phyloP scores from a whole-genome alignment of 1,140 invertebrate genomes.

The Chelonus insularis region DNA sequence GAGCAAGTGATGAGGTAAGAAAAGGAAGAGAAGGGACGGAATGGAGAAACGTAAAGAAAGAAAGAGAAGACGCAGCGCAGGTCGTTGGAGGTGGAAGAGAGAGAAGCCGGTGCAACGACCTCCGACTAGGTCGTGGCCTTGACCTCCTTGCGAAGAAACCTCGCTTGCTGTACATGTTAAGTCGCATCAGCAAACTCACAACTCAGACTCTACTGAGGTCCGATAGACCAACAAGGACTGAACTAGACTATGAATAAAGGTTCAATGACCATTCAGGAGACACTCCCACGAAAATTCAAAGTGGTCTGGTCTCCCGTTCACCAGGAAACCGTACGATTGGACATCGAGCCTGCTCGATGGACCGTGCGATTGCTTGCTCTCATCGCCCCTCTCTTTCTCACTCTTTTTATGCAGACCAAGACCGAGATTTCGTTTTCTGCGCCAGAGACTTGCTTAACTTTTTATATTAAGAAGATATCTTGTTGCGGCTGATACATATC shows the following conservation, averaged over 20 bases:
- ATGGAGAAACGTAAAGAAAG: constrained; percentile 9
- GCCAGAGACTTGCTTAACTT: neutral
- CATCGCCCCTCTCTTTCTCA: neutral
- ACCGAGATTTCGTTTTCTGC: neutral
- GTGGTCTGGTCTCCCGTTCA: neutral
- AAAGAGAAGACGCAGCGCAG: constrained; percentile 9
- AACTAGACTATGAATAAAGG: constrained; percentile 6
- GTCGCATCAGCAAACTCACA: neutral
- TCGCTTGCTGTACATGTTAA: constrained; percentile 31
- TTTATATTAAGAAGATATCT: neutral
- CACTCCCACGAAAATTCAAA: neutral
- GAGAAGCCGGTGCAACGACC: constrained; percentile 40
- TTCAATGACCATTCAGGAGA: neutral
- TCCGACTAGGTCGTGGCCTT: constrained; percentile 53
- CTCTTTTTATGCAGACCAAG: too few species aligned
- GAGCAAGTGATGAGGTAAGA: neutral
- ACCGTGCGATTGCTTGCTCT: neutral
- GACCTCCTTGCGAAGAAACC: constrained; percentile 50
- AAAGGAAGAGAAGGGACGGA: neutral
- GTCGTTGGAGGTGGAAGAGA: constrained; percentile 23
- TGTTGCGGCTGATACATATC: too few species aligned
- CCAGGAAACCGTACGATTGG: constrained; percentile 1
- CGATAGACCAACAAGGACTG: constrained; percentile 3
- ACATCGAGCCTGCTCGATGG: neutral
- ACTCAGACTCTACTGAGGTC: neutral